These are phyloP conservation scores for Paguma larvata DNA, from an alignment of 2,797 vertebrate species.

Conservation along the genomic window DNA sequence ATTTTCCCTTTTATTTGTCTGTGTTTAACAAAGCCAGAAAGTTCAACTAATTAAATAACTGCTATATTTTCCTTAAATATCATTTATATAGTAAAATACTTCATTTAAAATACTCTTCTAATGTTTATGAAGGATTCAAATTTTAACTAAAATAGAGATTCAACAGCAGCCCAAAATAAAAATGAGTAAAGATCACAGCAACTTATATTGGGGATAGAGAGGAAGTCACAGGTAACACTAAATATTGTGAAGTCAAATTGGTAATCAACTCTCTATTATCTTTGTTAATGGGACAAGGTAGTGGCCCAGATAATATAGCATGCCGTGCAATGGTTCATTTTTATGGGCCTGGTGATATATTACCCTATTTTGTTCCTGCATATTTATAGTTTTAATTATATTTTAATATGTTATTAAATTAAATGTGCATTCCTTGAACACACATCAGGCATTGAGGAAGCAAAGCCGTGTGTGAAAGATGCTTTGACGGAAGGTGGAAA, in stretches of 20 bases:
- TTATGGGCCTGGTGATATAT: neutral
- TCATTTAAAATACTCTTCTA: neutral
- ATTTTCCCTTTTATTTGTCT: neutral
- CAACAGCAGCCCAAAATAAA: neutral
- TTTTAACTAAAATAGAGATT: neutral
- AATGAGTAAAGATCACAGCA: neutral
- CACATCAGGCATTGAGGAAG: neutral
- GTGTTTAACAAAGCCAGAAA: neutral
- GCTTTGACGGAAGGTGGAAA: neutral
- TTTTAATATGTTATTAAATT: constrained; percentile 33
- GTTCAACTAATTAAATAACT: neutral
- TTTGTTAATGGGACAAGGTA: neutral
- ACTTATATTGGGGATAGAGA: neutral
- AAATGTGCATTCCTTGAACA: neutral
- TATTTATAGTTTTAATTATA: constrained; percentile 23
- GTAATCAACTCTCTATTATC: neutral
- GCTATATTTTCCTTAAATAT: neutral
- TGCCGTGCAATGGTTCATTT: neutral
- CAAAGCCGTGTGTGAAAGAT: neutral
- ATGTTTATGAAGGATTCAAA: neutral
- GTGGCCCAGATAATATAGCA: neutral
- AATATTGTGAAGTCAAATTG: neutral
- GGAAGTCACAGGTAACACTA: neutral
- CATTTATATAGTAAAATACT: neutral
- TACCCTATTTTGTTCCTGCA: neutral